Base-by-base conservation (phyloP, 2,888 invertebrate species). In the Allygus modestus region DNA sequence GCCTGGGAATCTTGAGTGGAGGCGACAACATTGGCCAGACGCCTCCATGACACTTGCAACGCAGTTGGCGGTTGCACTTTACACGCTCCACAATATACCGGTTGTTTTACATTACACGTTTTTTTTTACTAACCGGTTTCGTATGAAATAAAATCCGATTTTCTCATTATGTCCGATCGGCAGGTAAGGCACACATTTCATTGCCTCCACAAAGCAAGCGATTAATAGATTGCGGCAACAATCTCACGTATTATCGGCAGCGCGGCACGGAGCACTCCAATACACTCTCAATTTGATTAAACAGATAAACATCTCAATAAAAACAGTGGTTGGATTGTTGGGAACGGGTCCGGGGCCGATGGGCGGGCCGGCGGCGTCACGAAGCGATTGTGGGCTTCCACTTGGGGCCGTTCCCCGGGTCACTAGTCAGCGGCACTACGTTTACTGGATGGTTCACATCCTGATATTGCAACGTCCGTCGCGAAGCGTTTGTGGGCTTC, bases 261-360 rank as follows among this genome's bases (percentile, higher is more conserved):
- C 46, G 28, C 41, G 71, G 71, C 71, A 71, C 33, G 71, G 23
- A 71, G 37, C 71, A 77, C 77, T 77, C 77, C 77, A 77, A 77
- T 77, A 77, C 77, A 77, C 82, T 69, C 69, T 69, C 69, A 46
- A 69, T 58, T 82, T 69, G 41, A 82, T 82, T 82, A 82, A 81
- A 82, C 58, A 82, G 82, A 82, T 82, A 82, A 82, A 71, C 73
- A 82, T 82, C 82, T 71, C 69, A 82, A 82, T 71, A 71, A 71
- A 82, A 82, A 51, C 82, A 51, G 71, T 33, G 46, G 51, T 82
- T 31, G 51, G 51, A 82, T 82, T 82, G 82, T 82, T 46, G 82
- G 71, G 54, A 73, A 71, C 51, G 69, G 69, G 71, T 51, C 37
- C 31, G 37, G 26, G 65, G 71, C 15, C 51, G 77, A 77, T 23